These are phyloP conservation scores for Avahi laniger DNA, from an alignment of 2,797 vertebrate species.

Conservation along the genomic window DNA sequence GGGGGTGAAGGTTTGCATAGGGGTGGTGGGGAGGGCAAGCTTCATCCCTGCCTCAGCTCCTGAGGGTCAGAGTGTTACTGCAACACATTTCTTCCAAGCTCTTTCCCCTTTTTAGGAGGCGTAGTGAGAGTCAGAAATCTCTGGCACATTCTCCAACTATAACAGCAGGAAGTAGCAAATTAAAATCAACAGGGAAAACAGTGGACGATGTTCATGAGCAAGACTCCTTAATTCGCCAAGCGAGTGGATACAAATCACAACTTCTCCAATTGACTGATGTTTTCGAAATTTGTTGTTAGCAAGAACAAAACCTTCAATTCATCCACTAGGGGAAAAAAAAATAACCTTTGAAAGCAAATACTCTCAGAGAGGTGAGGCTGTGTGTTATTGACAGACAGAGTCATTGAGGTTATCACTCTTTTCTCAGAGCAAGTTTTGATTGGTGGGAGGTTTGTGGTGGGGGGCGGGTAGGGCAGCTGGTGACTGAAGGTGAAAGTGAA, in stretches of 20 bases:
- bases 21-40: not conserved
- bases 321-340: not conserved
- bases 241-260: not conserved
- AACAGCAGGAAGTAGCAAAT: not conserved
- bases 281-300: slow-evolving; percentile 7
- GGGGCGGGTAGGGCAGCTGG: not conserved
- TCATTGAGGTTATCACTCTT: not conserved
- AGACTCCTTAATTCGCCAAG: not conserved
- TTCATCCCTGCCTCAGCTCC: not conserved
- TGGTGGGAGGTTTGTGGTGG: not conserved
- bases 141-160: not conserved
- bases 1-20: not conserved
- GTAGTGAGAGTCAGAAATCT: not conserved
- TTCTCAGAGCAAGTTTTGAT: not conserved
- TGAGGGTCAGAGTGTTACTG: not conserved
- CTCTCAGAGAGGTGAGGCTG: not conserved
- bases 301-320: slow-evolving; percentile 28
- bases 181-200: not conserved
- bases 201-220: not conserved
- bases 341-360: not conserved
- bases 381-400: not conserved
- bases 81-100: not conserved
- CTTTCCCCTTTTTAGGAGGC: not conserved
- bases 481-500: not conserved
- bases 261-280: not conserved